Evolutionary conservation across 2,888 invertebrate species (phyloP), one percentile per base, ranked within the genome.

Genomic region (Chelonus formosanus): DNA sequence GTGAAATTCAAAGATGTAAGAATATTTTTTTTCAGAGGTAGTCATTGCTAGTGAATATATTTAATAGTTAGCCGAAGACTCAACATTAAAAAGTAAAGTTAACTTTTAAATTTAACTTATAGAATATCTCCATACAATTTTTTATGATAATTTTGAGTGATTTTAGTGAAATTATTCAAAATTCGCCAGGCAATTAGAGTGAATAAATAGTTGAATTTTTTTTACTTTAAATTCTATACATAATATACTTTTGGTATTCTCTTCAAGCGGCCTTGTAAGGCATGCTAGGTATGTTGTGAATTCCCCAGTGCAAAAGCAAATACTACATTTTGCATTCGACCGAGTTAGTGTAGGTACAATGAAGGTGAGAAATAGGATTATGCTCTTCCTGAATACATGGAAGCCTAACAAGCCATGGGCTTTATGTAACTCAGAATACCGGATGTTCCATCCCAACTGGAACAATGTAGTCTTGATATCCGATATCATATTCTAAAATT

Each of bases 51-150:
- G 1, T 20, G 20, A 20, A 20, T 20, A 20, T 20, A 20, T 20
- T 20, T 20, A 2, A 6, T 31, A 48, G 48, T 48, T 5, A 48
- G 5, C 6, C 31, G 48, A 20, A 7, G 20, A 20, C 20, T 20
- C 20, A 48, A 31, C 20, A 59, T 54, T 20, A 57, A 73, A 71
- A 72, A 71, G 73, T 71, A 71, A 74, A 76, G 76, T 75, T 76
- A 74, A 76, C 75, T 76, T 71, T 68, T 63, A 68, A 71, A 67
- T 73, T 71, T 70, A 74, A 75, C 73, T 75, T 73, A 71, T 73
- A 72, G 73, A 73, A 40, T 50, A 20, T 52, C 31, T 20, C 10
- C 3, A 20, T 10, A 40, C 50, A 59, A 52, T 32, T 60, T 50
- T 59, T 50, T 7, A 6, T 5, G 31, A 31, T 45, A n/a, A 3